phyloP scores from a whole-genome alignment of 2,797 vertebrate species.

The Pelodytes ibericus region DNA sequence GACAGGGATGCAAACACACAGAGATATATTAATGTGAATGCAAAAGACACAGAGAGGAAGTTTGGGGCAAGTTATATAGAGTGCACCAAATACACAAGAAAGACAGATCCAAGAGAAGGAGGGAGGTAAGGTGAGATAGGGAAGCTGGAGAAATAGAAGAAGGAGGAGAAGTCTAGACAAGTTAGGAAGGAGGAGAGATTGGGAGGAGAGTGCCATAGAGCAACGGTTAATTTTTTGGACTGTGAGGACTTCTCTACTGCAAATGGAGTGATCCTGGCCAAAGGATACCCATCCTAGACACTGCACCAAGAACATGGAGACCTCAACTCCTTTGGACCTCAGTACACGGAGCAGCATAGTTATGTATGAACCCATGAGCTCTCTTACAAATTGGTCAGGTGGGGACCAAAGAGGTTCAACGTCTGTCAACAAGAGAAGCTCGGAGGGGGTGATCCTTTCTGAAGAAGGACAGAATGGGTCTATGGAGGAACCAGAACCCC shows the following conservation, averaged over 20 bases:
- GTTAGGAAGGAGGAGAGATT: slow-evolving; percentile 6
- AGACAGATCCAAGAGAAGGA: not conserved
- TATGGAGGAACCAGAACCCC: not conserved
- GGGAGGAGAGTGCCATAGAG: not conserved
- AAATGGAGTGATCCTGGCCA: slow-evolving; percentile 30
- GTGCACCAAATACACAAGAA: not conserved
- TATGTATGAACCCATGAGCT: slow-evolving; percentile 3
- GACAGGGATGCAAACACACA: not conserved
- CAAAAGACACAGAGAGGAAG: not conserved
- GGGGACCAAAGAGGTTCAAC: not conserved
- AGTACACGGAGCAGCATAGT: slow-evolving; percentile 10
- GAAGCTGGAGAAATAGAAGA: not conserved
- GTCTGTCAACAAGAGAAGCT: slow-evolving; percentile 3
- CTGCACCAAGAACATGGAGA: slow-evolving; percentile 14
- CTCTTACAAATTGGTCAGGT: slow-evolving; percentile 1
- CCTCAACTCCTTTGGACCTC: slow-evolving; percentile 43
- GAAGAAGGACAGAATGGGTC: not conserved
- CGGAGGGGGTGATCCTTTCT: slow-evolving; percentile 2
- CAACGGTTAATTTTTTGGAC: not conserved
- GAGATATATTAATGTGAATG: not conserved
- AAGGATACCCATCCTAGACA: slow-evolving; percentile 19
- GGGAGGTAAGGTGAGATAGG: not conserved
- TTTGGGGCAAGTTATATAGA: no score
- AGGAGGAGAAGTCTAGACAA: slow-evolving; percentile 9
- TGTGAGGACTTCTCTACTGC: not conserved